Evolutionary conservation across 2,888 invertebrate genomes (phyloP), one percentile per base, ranked within the genome.

Genomic region (Theretra japonica): DNA sequence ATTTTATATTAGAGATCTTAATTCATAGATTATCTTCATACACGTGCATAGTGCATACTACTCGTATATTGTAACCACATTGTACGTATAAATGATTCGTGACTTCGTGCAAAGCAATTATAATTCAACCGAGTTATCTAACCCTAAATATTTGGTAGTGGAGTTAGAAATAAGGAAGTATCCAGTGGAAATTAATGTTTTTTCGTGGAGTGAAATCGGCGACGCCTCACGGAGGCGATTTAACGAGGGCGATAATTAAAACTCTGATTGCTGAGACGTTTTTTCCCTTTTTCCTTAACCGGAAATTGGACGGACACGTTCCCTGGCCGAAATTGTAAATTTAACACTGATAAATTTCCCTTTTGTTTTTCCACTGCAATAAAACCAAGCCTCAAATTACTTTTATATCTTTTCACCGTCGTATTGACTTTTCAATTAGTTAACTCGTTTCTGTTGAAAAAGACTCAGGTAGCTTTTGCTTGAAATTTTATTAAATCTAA

Each of bases 181-280:
- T 33, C 65, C 33, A 17, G 33, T 33, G 28, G 19, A 33, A 56
- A 65, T 23, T 56, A 53, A 53, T 65, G 65, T 70, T 70, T 70
- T 53, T 30, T 65, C 30, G 30, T 23, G 41, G 33, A 56, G 23
- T 65, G 25, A 70, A 65, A 62, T 70, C 58, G 41, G 53, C 48
- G 60, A 69, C 59, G 28, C 59, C 50, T 72, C 69, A 69, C 56
- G 30, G 25, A 58, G 30, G 78, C 73, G 78, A 81, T 83, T 81
- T 81, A 83, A 82, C 84, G 78, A 79, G 80, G 75, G 78, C 80
- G 82, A 82, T 84, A 83, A 84, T 85, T 84, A 83, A 83, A 77
- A 80, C 80, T 75, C 76, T 73, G 82, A 83, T 80, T 82, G 79
- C 74, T 79, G 79, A 75, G 75, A 79, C 72, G 78, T 77, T 80